Conservation (phyloP, 2,888 invertebrate species). For the Pterostichus niger region DNA sequence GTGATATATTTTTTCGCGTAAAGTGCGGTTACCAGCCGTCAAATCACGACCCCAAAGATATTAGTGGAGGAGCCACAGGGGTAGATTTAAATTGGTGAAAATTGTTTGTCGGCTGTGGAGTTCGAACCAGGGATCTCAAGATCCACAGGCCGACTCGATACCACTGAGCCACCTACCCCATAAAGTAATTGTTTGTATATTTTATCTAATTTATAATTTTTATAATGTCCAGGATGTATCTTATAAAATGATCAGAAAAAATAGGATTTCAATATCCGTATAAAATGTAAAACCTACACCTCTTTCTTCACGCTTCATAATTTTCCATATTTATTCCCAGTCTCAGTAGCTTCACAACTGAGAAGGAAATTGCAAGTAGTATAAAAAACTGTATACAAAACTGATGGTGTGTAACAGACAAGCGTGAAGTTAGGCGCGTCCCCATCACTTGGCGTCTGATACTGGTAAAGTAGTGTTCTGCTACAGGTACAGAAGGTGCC, state of each 20-base stretch:
- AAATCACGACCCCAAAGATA: no score
- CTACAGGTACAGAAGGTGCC: no score
- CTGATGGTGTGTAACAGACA: constrained; percentile 46
- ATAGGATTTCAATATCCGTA: constrained; percentile 23
- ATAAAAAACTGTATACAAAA: constrained; percentile 34
- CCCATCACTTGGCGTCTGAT: constrained; percentile 15
- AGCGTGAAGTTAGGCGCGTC: constrained; percentile 48
- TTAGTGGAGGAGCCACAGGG: no score
- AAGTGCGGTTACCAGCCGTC: no score
- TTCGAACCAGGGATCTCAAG: no score
- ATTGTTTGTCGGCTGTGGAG: no score
- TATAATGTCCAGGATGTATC: background rate
- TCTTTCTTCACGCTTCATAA: constrained; percentile 29
- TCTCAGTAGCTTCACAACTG: constrained; percentile 28
- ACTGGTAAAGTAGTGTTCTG: constrained; percentile 4
- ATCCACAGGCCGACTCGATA: no score
- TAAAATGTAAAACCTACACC: constrained; percentile 26
- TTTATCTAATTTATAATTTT: no score
- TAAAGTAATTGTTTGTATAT: no score
- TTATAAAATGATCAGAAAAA: constrained; percentile 1
- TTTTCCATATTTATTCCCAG: constrained; percentile 44
- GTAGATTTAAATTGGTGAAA: no score
- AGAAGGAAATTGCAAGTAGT: constrained; percentile 27
- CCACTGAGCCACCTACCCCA: no score
- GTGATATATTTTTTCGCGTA: no score